Conservation (phyloP, 2,888 invertebrate species). For the Myathropa florea region DNA sequence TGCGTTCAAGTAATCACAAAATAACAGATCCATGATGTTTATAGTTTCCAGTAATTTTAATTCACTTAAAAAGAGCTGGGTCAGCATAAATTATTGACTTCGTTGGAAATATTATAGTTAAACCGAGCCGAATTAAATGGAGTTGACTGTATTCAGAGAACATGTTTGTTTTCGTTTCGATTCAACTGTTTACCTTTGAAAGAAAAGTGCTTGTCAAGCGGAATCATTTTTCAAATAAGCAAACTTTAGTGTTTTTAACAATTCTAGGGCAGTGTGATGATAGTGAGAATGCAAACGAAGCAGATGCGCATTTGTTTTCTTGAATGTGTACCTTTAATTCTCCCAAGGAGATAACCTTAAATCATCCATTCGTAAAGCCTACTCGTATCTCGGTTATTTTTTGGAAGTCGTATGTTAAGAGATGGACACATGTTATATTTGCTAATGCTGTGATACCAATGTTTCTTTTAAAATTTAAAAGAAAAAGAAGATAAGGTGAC, state of each 20-base stretch:
- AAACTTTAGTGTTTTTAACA: not conserved
- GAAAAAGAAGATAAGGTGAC: too few relatives aligned
- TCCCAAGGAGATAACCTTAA: not conserved
- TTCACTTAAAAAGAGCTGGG: too few relatives aligned
- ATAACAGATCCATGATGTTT: too few relatives aligned
- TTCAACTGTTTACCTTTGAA: constrained; percentile 26
- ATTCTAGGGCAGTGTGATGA: not conserved
- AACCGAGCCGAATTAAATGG: not conserved
- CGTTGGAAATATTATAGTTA: too few relatives aligned
- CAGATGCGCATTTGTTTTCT: not conserved
- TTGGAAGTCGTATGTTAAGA: too few relatives aligned
- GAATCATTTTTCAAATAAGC: constrained; percentile 18
- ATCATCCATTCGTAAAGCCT: not conserved
- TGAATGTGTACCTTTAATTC: not conserved
- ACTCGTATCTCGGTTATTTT: too few relatives aligned
- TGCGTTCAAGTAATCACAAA: too few relatives aligned
- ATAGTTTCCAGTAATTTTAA: too few relatives aligned
- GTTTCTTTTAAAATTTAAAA: too few relatives aligned
- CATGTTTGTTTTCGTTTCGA: not conserved
- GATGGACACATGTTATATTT: too few relatives aligned
- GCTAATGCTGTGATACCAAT: too few relatives aligned
- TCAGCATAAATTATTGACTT: too few relatives aligned
- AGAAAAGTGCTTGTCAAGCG: constrained; percentile 33
- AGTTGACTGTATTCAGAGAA: constrained; percentile 41
- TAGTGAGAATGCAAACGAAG: not conserved